phyloP scores from a whole-genome alignment of 1,140 invertebrate species.

The Amphibalanus amphitrite region DNA sequence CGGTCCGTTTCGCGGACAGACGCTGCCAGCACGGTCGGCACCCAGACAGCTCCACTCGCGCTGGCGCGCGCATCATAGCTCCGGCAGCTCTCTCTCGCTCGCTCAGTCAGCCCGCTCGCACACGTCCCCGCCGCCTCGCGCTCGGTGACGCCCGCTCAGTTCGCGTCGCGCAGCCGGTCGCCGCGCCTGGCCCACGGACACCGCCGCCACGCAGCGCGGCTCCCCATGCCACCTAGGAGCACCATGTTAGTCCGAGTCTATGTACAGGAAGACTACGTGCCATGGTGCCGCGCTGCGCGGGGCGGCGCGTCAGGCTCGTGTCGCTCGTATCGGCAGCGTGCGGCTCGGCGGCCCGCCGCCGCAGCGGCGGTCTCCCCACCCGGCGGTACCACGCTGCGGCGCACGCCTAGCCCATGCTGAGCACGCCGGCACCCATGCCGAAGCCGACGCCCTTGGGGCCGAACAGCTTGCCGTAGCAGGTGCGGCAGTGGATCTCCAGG shows the following conservation, averaged over 20 bases:
- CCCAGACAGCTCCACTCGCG: too few species aligned
- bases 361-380: too few species aligned
- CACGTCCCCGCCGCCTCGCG: too few species aligned
- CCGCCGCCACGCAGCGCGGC: too few species aligned
- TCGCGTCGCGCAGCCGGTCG: too few species aligned
- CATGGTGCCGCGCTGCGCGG: neutral
- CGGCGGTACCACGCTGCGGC: too few species aligned
- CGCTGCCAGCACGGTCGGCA: too few species aligned
- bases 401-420: conserved; percentile 25
- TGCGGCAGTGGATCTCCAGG: conserved; percentile 76
- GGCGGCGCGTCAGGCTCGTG: neutral
- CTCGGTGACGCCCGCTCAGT: too few species aligned
- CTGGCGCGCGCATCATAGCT: neutral
- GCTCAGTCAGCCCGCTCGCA: neutral
- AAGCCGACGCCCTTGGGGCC: conserved; percentile 87
- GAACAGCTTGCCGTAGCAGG: conserved; percentile 82
- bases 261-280: neutral
- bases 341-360: too few species aligned
- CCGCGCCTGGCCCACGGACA: too few species aligned
- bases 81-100: neutral
- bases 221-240: neutral
- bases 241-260: neutral
- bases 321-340: neutral
- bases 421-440: conserved; percentile 72
- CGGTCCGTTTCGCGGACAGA: neutral